Evolutionary conservation across 2,888 invertebrate species (phyloP), one percentile per base, ranked within the genome.

Genomic region (Lepidocyrtoides sp.): DNA sequence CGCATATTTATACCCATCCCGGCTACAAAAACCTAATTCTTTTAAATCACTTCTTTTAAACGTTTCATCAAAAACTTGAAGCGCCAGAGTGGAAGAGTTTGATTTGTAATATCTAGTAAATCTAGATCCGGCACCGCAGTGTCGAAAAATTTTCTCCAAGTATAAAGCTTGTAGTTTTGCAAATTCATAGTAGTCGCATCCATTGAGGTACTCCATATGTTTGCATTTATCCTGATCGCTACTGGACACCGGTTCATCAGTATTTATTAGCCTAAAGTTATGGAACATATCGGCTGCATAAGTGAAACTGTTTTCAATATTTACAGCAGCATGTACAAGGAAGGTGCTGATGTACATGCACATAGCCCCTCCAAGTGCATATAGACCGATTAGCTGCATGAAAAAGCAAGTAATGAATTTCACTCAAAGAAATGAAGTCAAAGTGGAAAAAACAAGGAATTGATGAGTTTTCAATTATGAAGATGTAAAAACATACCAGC

Each of bases 241-340:
- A 51, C 32, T 36, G 2, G 32, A 12, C 0, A 41, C 3, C 20
- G 72, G 85, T 3, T 10, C n/a, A 44, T 41, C 57, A 0, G 7
- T 0, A 10, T 29, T 32, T 7, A 36, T 36, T 7, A 29, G n/a
- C 26, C 51, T 77, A 17, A 85, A 90, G 44, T 90, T 90, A 36
- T 85, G 41, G 5, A 90, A 57, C 85, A 85, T 84, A 32, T 90
- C 85, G 0, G 85, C 90, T 17, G 85, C 66, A 23, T 90, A 90
- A 0, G 26, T 54, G n/a, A 54, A 90, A 20, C 60, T 57, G n/a
- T 90, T 90, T 66, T 90, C 90, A 54, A 90, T 90, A 20, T 51
- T 66, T 8, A 66, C 41, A 0, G 63, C n/a, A 2, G 84, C 26
- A 20, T 69, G 2, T 12, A 90, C 26, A 0, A 79, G 77, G 32